Evolutionary conservation across 2,113 vertebrate genomes (phyloP).

Genomic region (Crotalus tigris): DNA sequence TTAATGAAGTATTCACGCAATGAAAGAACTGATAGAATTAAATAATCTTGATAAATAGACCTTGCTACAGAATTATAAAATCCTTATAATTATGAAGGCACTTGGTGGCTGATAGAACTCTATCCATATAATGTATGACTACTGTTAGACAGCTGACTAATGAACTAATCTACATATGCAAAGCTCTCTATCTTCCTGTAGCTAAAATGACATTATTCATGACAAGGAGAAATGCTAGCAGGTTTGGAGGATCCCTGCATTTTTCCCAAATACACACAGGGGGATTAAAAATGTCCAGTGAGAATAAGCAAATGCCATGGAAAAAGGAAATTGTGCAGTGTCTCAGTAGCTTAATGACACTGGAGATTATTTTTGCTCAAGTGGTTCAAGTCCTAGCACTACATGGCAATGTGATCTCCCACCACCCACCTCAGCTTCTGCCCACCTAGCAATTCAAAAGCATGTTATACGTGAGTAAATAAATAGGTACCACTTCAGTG

Average conservation of each 20-base stretch:
- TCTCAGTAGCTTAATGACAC: background rate
- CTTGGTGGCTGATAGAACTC: background rate
- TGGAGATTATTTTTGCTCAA: background rate
- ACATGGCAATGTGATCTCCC: background rate
- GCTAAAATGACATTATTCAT: background rate
- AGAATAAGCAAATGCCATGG: background rate
- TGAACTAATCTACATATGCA: too few species aligned
- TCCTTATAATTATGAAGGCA: background rate
- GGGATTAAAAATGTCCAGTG: background rate
- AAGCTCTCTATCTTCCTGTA: background rate
- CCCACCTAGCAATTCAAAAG: background rate
- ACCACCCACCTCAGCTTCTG: background rate
- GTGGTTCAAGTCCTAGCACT: background rate
- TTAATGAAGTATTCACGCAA: background rate
- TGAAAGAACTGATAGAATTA: background rate
- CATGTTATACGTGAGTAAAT: background rate
- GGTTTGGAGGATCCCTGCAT: too few species aligned
- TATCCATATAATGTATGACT: background rate
- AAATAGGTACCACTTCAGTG: background rate
- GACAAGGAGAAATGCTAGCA: background rate
- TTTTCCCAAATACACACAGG: background rate
- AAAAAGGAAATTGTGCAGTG: background rate
- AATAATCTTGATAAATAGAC: background rate
- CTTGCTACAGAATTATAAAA: background rate
- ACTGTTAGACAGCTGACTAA: background rate